Evolutionary conservation across 2,113 vertebrate species (phyloP), one percentile per base, ranked within the genome.

Genomic region (Clupea harengus): DNA sequence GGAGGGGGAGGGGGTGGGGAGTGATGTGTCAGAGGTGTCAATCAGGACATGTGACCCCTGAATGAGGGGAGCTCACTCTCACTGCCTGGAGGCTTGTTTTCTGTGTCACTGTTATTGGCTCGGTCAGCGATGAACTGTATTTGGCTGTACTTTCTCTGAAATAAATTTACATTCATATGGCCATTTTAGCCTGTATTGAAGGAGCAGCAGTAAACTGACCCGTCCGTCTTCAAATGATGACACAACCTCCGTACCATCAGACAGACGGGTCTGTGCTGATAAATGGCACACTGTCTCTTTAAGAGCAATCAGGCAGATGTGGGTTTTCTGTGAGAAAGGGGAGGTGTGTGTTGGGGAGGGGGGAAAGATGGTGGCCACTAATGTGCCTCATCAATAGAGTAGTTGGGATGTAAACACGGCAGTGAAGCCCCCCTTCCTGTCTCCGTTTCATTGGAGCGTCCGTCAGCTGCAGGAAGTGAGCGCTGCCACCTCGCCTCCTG

Each of bases 381-480:
- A 60, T 87, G 15, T 81, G 86, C 45, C 45, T 45, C 47, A 80
- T 81, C 81, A 86, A 75, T 49, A 49, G 54, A 9, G 32, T 75
- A 20, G 13, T 49, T 28, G 6, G 52, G 67, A 49, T 45, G 83
- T 44, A 78, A 28, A 85, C 25, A 85, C 17, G 13, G 78, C 64
- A 45, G 45, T 25, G 57, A 75, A 82, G 75, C 28, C 28, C 52
- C 45, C 44, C 83, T 57, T 80, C 22, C 44, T 28, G 47, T 57
- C 15, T 20, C 52, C 13, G 15, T 57, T 13, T 57, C 17, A 57
- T 13, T 11, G 47, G 52, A 57, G 52, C 4, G 80, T 44, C 45
- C 47, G 57, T 85, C 83, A 87, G 75, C 94, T 90, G 88, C 88
- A 89, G 92, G 94, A 94, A 93, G 89, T 90, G 88, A 94, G 91